A percentile compares a stretch with the other conserved stretches of the same genome.
These are phyloP conservation scores for Cladopsammia gracilis DNA, from an alignment of 64 coral and sea anemone species.

Conservation along the genomic window DNA sequence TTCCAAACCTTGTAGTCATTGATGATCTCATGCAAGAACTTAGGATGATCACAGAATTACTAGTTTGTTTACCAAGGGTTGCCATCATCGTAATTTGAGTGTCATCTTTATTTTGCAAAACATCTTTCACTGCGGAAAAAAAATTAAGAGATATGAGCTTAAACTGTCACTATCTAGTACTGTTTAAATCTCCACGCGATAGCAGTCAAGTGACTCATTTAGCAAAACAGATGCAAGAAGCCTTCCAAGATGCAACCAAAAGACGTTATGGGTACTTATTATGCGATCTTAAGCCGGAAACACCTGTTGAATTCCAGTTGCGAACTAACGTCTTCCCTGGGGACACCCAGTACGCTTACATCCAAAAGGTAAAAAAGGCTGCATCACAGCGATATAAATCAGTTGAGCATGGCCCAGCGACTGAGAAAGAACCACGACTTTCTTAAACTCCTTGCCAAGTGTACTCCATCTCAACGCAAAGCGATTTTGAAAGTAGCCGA, in stretches of 20 bases:
- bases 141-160: conserved; percentile 7
- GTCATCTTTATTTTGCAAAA: too few relatives aligned
- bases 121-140: too few relatives aligned
- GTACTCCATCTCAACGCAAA: not conserved
- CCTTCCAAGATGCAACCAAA: too few relatives aligned
- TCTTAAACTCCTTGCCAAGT: conserved; percentile 16
- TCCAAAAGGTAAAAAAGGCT: conserved; percentile 22
- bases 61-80: too few relatives aligned
- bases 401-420: conserved; percentile 6
- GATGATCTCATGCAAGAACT: conserved; percentile 78
- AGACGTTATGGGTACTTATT: too few relatives aligned
- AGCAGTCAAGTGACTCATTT: too few relatives aligned
- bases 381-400: not conserved
- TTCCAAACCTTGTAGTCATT: conserved; percentile 28
- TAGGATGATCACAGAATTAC: not conserved
- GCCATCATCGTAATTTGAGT: too few relatives aligned
- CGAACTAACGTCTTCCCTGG: not conserved
- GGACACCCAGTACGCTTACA: not conserved
- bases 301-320: not conserved
- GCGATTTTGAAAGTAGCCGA: conserved; percentile 75
- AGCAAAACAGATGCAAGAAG: too few relatives aligned
- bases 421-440: conserved; percentile 68
- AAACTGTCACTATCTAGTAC: conserved; percentile 1
- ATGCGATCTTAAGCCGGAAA: not conserved
- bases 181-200: too few relatives aligned